Base-by-base conservation (phyloP, 2,113 vertebrate genomes). In the Calcarius ornatus region DNA sequence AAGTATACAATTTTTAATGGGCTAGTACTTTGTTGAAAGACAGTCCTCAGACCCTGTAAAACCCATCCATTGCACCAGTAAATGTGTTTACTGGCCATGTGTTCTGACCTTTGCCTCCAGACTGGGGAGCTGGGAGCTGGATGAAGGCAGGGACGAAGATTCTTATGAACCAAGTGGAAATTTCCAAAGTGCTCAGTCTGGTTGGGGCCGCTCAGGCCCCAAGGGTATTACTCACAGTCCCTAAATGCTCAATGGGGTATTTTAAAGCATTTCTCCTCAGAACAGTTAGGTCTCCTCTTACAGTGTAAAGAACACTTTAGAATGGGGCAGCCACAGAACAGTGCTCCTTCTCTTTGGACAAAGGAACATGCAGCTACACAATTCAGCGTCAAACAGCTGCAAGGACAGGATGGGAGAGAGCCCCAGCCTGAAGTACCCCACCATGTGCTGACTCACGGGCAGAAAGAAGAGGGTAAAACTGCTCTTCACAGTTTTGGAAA, bases 361-460 rank as follows among this genome's bases (percentile, higher is more conserved):
- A 37, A 76, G 45, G 21, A 61, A 65, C 12, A 27, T 3, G 20
- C 22, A 72, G 45, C 15, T 38, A 15, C 30, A 37, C 48, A 53
- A 16, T 13, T 9, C 43, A 45, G 11, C 5, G 38, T 13, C 81
- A 71, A 76, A 76, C 4, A 45, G 24, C 15, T 37, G 20, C 54
- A 72, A 54, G 12, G 8, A 4, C 8, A 69, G 18, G 16, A 22
- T 21, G 25, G 23, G 30, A 45, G 15, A 77, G 13, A 71, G 6
- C 6, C 38, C 31, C 45, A 37, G 28, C 6, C 47, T 66, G 45
- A 4, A 2, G 17, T n/a, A 65, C 19, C 7, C 10, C 30, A 56
- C 17, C 0, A 0, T 0, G 10, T 43, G 42, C 48, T 90, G 48
- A 61, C 45, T 60, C 13, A 23, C 0, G 1, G n/a, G 48, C 47